Base-by-base conservation (phyloP, 64 coral and sea anemone genomes). In the Pocillopora verrucosa region DNA sequence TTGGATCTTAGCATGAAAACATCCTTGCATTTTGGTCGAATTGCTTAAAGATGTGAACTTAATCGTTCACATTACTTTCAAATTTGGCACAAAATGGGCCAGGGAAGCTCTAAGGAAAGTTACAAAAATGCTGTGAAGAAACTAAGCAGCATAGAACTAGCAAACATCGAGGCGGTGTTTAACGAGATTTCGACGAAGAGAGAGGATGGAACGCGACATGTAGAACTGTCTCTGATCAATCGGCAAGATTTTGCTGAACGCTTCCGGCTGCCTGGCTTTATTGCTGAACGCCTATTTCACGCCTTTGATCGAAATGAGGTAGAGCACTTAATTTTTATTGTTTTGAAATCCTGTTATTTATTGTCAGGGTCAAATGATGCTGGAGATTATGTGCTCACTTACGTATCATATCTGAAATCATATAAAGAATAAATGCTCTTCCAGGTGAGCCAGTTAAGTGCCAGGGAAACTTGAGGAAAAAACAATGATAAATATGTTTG, bases 271-370 rank as follows among this genome's bases (percentile, higher is more conserved):
- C 92, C 95, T 25, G 92, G 89, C 26, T 98, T 98, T 91, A 89
- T 98, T 51, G 92, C 86, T 73, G 95, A 98, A 60, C 84, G 95
- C 14, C 77, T 98, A 16, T 98, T 94, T 84, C 95, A 94, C 86
- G 95, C 95, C 74, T 98, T 98, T 79, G 95, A 98, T 73, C 94
- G 88, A 87, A 74, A 87, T 73, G 95, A 98, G 86, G 95, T 98
- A 91, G 30, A 30, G 30, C 0, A 30, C 30, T 30, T 30, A 30
- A 30, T 30, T 30, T 30, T 30, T 30, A 30, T 30, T 30, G 30
- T 30, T 30, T 30, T 30, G 30, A 30, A 30, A 30, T 30, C 30
- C 30, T 30, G 30, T 30, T 0, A 30, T 30, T 30, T 30, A 30
- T 30, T 30, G 30, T 30, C 30, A 30, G 30, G 30, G 30, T 30